Percentiles rank a stretch among this genome's conserved stretches.
These are phyloP conservation scores for Stenchaetothrips biformis DNA, from an alignment of 2,888 invertebrate species.

Conservation along the genomic window DNA sequence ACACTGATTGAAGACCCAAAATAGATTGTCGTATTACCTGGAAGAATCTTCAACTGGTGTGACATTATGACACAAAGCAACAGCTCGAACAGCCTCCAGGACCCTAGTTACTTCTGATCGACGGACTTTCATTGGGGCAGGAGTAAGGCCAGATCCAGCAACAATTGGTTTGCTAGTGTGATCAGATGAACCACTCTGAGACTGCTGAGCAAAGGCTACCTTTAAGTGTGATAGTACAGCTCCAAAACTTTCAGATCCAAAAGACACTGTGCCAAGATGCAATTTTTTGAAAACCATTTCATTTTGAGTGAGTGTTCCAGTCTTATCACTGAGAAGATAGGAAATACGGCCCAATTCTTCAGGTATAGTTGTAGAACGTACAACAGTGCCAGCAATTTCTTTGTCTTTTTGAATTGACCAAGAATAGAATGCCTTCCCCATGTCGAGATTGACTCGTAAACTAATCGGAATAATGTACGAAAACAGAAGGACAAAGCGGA, in stretches of 20 bases:
- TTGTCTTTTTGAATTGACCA: slow-evolving; percentile 94
- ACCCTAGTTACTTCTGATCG: slow-evolving; percentile 69
- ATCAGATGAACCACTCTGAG: neutral
- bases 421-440: slow-evolving; percentile 97
- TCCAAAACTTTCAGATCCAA: slow-evolving; percentile 75
- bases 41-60: slow-evolving; percentile 84
- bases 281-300: slow-evolving; percentile 97
- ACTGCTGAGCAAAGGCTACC: slow-evolving; percentile 1
- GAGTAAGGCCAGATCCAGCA: slow-evolving; percentile 27
- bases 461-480: slow-evolving; percentile 99
- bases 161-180: slow-evolving; percentile 32
- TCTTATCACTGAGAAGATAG: slow-evolving; percentile 96
- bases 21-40: slow-evolving; percentile 6
- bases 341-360: slow-evolving; percentile 96
- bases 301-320: slow-evolving; percentile 96
- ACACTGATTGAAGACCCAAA: neutral
- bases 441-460: slow-evolving; percentile 94
- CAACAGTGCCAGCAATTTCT: slow-evolving; percentile 89
- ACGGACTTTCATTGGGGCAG: slow-evolving; percentile 51
- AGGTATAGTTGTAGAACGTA: slow-evolving; percentile 95
- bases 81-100: slow-evolving; percentile 84
- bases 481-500: slow-evolving; percentile 92
- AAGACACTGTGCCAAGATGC: slow-evolving; percentile 89
- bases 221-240: slow-evolving; percentile 20
- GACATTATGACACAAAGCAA: slow-evolving; percentile 98